Conservation (phyloP, 1,140 invertebrate genomes). For the Camponotus vicinus region DNA sequence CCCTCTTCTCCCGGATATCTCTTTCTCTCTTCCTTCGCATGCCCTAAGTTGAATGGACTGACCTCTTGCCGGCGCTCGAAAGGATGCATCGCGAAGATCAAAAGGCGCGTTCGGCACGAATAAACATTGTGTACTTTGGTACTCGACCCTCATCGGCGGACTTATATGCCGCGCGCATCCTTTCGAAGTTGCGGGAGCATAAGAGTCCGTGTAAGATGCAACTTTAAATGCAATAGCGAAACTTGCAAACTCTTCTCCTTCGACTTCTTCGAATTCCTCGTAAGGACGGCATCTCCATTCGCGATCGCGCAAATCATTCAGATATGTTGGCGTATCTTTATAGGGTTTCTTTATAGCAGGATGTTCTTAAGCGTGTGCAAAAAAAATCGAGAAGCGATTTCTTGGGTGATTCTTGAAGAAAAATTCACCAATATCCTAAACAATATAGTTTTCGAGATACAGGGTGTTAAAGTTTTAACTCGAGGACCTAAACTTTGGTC, state of each 20-base stretch:
- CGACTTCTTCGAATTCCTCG: not conserved
- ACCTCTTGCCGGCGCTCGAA: not conserved
- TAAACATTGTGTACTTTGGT: conserved; percentile 59
- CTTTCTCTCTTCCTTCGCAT: not conserved
- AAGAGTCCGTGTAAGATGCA: conserved; percentile 32
- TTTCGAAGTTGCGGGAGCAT: conserved; percentile 50
- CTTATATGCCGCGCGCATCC: conserved; percentile 24
- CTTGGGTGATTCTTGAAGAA: not conserved
- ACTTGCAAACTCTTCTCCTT: conserved; percentile 21
- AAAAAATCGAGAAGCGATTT: no score
- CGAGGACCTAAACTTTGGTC: no score
- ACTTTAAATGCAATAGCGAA: conserved; percentile 42
- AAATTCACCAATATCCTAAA: not conserved
- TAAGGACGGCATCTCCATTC: not conserved
- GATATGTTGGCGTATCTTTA: not conserved
- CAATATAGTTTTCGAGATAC: no score
- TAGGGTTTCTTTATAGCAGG: no score
- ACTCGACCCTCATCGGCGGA: conserved; percentile 10
- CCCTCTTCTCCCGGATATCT: not conserved
- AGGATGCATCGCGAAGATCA: conserved; percentile 44
- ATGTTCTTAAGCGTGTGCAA: no score
- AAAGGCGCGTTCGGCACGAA: conserved; percentile 50
- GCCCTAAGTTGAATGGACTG: conserved; percentile 5
- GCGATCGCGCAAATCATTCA: conserved; percentile 29
- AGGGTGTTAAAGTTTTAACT: no score